Conservation (phyloP, 2,797 vertebrate species). For the Parauchenoglanis ngamensis region DNA sequence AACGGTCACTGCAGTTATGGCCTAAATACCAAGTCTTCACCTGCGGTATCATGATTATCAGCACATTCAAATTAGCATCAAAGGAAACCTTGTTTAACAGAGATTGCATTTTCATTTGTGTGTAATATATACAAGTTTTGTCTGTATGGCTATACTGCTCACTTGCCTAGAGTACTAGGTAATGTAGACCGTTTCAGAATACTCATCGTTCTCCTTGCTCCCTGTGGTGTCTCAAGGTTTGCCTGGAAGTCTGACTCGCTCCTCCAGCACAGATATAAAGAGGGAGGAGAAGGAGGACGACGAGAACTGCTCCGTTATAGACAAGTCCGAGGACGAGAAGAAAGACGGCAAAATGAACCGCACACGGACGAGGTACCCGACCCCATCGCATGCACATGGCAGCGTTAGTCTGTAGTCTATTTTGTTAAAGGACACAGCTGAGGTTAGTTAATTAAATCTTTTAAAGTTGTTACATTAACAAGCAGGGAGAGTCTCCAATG, state of each 20-base stretch:
- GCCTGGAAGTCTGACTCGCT: slow-evolving; percentile 75
- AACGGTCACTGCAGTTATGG: not conserved
- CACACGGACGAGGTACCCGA: slow-evolving; percentile 73
- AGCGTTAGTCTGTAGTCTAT: not conserved
- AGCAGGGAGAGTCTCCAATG: not conserved
- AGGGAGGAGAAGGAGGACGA: slow-evolving; percentile 92
- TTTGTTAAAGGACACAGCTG: not conserved
- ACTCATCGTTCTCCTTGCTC: not conserved
- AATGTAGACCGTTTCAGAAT: not conserved
- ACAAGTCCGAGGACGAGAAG: slow-evolving; percentile 91
- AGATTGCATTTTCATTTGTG: not conserved
- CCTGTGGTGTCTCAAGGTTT: slow-evolving; percentile 55
- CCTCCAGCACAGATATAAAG: slow-evolving; percentile 82
- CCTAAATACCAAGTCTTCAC: not conserved
- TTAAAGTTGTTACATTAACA: not conserved
- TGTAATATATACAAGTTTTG: not conserved
- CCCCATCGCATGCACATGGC: not conserved
- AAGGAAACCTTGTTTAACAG: not conserved
- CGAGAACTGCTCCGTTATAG: slow-evolving; percentile 83
- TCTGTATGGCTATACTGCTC: not conserved
- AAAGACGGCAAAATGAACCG: slow-evolving; percentile 83
- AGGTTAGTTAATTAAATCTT: not conserved
- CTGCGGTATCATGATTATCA: not conserved
- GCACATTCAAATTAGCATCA: not conserved
- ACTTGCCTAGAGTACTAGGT: not conserved